Evolutionary conservation across 2,797 vertebrate species (phyloP).

Genomic region (Myotis vivesi): DNA sequence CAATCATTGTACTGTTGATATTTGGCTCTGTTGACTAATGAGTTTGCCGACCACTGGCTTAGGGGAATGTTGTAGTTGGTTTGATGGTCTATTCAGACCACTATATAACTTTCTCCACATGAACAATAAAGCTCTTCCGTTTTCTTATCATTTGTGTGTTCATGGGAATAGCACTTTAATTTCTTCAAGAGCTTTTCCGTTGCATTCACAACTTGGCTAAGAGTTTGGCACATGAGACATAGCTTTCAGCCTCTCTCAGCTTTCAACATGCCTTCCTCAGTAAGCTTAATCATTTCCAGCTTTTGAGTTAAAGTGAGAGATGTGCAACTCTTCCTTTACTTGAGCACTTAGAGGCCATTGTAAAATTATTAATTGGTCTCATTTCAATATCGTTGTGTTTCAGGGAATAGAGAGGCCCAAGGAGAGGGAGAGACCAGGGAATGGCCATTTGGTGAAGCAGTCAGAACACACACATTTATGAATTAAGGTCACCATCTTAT

Average conservation of each 20-base stretch:
- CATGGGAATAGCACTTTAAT: neutral
- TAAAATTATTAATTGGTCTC: neutral
- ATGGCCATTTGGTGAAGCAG: neutral
- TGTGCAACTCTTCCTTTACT: neutral
- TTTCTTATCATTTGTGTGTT: neutral
- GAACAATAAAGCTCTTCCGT: neutral
- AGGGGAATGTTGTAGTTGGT: neutral
- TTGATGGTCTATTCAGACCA: neutral
- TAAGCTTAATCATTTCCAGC: neutral
- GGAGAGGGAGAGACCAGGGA: neutral
- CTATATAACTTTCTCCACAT: neutral
- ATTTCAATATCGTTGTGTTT: neutral
- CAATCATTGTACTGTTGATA: too few species aligned
- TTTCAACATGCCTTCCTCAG: neutral
- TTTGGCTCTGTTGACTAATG: too few species aligned
- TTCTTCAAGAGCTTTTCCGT: neutral
- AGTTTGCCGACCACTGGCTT: neutral
- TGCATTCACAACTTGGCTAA: neutral
- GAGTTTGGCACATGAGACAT: neutral
- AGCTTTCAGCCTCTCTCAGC: neutral
- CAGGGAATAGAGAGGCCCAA: neutral
- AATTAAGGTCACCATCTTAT: neutral
- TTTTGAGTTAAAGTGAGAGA: neutral
- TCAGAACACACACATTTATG: neutral
- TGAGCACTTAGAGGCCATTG: neutral